Conservation (phyloP, 1,140 invertebrate genomes). For the Drosophila ambigua region DNA sequence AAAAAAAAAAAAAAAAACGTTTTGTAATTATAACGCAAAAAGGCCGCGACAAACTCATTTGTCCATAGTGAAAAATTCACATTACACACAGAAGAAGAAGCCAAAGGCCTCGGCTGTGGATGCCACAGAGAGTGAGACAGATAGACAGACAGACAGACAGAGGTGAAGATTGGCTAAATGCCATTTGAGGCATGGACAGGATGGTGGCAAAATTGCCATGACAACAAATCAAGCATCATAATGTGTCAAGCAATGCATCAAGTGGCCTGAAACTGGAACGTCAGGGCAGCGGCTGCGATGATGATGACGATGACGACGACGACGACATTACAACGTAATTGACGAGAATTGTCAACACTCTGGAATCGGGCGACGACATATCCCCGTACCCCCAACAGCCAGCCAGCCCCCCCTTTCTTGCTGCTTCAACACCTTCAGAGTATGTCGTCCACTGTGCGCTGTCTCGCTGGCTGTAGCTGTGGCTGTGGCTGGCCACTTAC, state of each 20-base stretch:
- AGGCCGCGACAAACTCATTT: conserved; percentile 80
- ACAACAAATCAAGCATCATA: conserved; percentile 81
- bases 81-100: conserved; percentile 46
- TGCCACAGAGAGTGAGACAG: conserved; percentile 24
- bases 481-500: conserved; percentile 32
- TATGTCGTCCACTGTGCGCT: background rate
- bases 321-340: conserved; percentile 79
- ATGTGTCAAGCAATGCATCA: conserved; percentile 81
- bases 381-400: background rate
- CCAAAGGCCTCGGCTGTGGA: conserved; percentile 1
- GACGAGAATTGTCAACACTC: conserved; percentile 79
- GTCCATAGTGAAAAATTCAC: conserved; percentile 78
- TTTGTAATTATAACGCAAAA: conserved; percentile 79
- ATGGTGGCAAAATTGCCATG: conserved; percentile 79
- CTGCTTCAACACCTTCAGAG: conserved; percentile 12
- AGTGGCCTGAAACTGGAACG: conserved; percentile 58
- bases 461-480: background rate
- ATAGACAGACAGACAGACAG: conserved; percentile 25
- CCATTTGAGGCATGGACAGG: conserved; percentile 60
- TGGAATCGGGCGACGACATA: conserved; percentile 18
- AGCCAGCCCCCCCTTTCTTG: conserved; percentile 8
- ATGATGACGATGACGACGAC: background rate
- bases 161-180: conserved; percentile 52
- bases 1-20: conserved; percentile 42
- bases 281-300: conserved; percentile 10